These are phyloP conservation scores for Larimichthys crocea DNA, from an alignment of 2,113 vertebrate genomes.

Conservation along the genomic window DNA sequence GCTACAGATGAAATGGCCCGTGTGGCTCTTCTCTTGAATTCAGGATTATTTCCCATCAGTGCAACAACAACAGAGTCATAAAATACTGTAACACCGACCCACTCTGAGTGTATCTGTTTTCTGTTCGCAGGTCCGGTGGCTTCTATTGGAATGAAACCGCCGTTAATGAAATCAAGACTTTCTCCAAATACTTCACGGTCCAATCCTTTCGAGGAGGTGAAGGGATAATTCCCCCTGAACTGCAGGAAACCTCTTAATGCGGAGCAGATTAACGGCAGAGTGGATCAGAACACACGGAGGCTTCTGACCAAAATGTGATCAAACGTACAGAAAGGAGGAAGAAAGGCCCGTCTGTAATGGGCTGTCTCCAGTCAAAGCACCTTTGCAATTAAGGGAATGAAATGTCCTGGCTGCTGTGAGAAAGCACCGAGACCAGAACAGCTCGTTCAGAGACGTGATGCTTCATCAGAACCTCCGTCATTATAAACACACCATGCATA, in stretches of 20 bases:
- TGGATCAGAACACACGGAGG: conserved; percentile 20
- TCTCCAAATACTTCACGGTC: conserved; percentile 18
- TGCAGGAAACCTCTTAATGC: conserved; percentile 38
- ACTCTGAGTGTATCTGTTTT: not conserved
- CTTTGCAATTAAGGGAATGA: not conserved
- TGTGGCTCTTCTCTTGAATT: not conserved
- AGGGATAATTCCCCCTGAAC: conserved; percentile 31
- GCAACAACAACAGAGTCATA: not conserved
- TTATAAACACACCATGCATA: too few species aligned
- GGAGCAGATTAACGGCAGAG: conserved; percentile 40
- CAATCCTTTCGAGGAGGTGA: conserved; percentile 36
- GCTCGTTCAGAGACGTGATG: too few species aligned
- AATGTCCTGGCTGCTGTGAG: not conserved
- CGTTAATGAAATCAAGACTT: conserved; percentile 28
- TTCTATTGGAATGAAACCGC: conserved; percentile 14
- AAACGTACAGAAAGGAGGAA: not conserved
- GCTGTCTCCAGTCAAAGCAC: not conserved
- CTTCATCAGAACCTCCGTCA: too few species aligned
- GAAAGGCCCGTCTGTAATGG: not conserved
- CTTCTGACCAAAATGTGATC: conserved; percentile 4
- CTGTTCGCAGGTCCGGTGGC: not conserved
- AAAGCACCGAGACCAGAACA: too few species aligned
- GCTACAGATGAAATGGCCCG: too few species aligned
- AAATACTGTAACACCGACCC: not conserved
- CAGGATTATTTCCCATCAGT: not conserved